Evolutionary conservation across 2,797 vertebrate species (phyloP).

Genomic region (Anguilla marmorata): DNA sequence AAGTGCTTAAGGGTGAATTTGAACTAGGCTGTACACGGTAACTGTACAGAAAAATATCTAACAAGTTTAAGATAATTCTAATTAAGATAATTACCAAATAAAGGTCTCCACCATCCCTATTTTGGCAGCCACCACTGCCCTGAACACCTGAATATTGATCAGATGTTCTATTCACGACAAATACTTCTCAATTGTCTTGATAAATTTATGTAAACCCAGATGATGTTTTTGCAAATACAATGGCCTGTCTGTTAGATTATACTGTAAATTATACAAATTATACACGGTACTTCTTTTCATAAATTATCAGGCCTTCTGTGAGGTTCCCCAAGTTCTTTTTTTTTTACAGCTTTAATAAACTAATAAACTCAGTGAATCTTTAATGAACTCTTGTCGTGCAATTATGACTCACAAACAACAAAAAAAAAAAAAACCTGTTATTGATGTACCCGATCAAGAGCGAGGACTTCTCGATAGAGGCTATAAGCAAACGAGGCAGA

Average conservation of each 20-base stretch:
- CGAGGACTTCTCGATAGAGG: conserved; percentile 28
- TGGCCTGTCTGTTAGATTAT: background rate
- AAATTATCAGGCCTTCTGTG: background rate
- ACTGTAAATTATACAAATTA: background rate
- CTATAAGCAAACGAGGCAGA: conserved; percentile 64
- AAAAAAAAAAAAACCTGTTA: conserved; percentile 26
- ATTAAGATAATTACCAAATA: background rate
- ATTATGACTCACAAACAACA: conserved; percentile 18
- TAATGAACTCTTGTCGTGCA: conserved; percentile 28
- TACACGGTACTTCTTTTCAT: background rate
- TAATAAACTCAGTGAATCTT: conserved; percentile 14
- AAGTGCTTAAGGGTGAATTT: background rate
- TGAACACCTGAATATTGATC: background rate
- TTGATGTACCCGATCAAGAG: conserved; percentile 28
- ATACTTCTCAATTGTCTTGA: background rate
- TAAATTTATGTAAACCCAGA: background rate
- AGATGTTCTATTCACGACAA: background rate
- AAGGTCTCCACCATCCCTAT: background rate
- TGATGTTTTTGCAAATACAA: background rate
- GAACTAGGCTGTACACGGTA: background rate
- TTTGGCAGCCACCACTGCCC: background rate
- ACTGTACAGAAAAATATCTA: too few species aligned
- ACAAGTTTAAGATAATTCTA: background rate
- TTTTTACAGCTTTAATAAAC: conserved; percentile 13
- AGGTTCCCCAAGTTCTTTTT: background rate